Conservation (phyloP, 2,888 invertebrate genomes). For the Allolobophora icterica region DNA sequence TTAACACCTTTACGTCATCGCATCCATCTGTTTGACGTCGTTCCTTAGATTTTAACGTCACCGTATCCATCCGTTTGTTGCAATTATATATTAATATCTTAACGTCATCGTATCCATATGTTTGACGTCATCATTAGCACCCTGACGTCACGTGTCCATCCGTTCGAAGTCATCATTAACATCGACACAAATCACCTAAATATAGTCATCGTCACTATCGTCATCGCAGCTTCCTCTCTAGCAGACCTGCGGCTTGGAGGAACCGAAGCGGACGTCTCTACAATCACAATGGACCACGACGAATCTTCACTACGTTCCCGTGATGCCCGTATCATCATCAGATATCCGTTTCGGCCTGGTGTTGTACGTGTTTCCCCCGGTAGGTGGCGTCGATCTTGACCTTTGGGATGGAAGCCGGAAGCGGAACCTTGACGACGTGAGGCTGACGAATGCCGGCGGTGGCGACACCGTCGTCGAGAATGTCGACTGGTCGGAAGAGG, state of each 20-base stretch:
- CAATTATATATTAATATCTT: too few species aligned
- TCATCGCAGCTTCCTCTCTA: not conserved
- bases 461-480: slow-evolving; percentile 20
- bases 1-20: not conserved
- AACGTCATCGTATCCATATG: too few species aligned
- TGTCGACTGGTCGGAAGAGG: slow-evolving; percentile 26
- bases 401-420: slow-evolving; percentile 26
- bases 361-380: slow-evolving; percentile 24
- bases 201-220: too few species aligned
- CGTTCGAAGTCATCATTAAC: too few species aligned
- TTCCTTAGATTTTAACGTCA: too few species aligned
- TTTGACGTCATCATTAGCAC: too few species aligned
- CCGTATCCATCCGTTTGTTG: too few species aligned
- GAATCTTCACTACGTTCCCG: not conserved
- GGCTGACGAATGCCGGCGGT: not conserved
- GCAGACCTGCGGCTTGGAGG: too few species aligned
- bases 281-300: not conserved
- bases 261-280: not conserved
- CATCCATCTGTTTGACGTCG: too few species aligned
- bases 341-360: slow-evolving; percentile 36
- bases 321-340: not conserved
- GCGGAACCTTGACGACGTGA: slow-evolving; percentile 7
- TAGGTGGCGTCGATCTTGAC: slow-evolving; percentile 31
- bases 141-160: not conserved
- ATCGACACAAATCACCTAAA: not conserved